Percentiles rank a stretch among this genome's conserved stretches.
phyloP scores from a whole-genome alignment of 2,888 invertebrate species.

The Oligia fasciuncula region DNA sequence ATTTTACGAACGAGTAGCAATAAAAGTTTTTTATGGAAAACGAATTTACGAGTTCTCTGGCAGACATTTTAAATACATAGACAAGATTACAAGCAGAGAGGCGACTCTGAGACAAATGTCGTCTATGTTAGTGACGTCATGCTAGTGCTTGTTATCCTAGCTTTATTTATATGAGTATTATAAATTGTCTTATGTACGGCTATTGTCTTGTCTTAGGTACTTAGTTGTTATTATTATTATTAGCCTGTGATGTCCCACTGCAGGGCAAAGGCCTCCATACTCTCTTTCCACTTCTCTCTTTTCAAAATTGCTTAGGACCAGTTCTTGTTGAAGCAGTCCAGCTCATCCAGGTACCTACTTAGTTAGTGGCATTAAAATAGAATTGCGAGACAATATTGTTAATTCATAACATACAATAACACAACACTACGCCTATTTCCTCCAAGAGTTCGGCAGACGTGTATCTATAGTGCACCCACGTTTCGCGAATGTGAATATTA shows the following conservation, averaged over 20 bases:
- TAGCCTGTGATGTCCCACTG: too few relatives aligned
- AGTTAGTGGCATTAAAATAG: not conserved
- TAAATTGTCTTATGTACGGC: not conserved
- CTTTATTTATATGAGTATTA: not conserved
- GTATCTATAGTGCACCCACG: not conserved
- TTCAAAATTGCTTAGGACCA: too few relatives aligned
- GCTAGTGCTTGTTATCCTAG: conserved; percentile 2
- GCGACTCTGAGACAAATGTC: not conserved
- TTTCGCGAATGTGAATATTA: not conserved
- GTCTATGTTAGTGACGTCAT: conserved; percentile 22
- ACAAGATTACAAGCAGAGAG: conserved; percentile 1
- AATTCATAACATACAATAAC: not conserved
- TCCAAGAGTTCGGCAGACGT: not conserved
- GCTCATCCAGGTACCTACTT: not conserved
- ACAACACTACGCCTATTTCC: not conserved
- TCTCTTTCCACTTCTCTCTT: too few relatives aligned
- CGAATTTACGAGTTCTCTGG: conserved; percentile 56
- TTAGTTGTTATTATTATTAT: not conserved
- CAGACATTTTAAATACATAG: conserved; percentile 53
- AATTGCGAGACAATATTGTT: not conserved
- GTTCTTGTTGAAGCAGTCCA: too few relatives aligned
- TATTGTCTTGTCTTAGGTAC: not conserved
- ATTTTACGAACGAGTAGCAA: conserved; percentile 62
- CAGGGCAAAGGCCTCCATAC: too few relatives aligned
- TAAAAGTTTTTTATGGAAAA: conserved; percentile 68